Evolutionary conservation across 2,888 invertebrate species (phyloP).

Genomic region (Pemphredon lugubris): DNA sequence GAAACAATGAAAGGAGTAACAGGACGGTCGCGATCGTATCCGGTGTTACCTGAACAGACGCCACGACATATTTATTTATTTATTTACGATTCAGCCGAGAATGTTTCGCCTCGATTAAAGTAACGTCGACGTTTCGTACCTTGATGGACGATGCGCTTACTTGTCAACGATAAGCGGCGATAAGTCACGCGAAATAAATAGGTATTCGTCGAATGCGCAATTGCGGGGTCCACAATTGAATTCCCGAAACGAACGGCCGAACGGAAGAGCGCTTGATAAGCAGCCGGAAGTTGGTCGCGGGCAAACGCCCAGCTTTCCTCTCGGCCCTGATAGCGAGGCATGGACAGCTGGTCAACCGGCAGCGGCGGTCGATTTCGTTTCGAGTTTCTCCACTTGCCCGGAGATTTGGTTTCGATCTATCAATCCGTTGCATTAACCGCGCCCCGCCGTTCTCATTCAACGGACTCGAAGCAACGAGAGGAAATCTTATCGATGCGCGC

Average conservation of each 20-base stretch:
- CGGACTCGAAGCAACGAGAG: not conserved
- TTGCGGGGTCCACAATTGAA: slow-evolving; percentile 65
- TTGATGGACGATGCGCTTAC: too few relatives aligned
- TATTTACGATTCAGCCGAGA: too few relatives aligned
- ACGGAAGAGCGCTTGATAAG: slow-evolving; percentile 79
- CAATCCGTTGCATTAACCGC: slow-evolving; percentile 26
- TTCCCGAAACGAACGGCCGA: slow-evolving; percentile 61
- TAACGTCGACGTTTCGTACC: too few relatives aligned
- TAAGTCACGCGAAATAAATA: too few relatives aligned
- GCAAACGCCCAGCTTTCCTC: slow-evolving; percentile 73
- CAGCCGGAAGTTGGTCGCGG: slow-evolving; percentile 76
- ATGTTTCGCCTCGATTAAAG: too few relatives aligned
- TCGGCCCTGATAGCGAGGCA: slow-evolving; percentile 57
- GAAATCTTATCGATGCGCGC: not conserved
- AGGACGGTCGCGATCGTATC: too few relatives aligned
- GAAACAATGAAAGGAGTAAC: too few relatives aligned
- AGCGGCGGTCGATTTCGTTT: slow-evolving; percentile 39
- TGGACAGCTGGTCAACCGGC: slow-evolving; percentile 39
- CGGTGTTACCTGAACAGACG: too few relatives aligned
- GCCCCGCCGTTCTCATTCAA: not conserved
- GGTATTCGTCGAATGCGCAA: slow-evolving; percentile 38
- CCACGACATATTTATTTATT: too few relatives aligned
- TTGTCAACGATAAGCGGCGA: too few relatives aligned
- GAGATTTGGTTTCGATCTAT: slow-evolving; percentile 46
- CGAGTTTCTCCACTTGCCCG: slow-evolving; percentile 41